Conservation (phyloP, 2,888 invertebrate genomes). For the Caenorhabditis imperialis region DNA sequence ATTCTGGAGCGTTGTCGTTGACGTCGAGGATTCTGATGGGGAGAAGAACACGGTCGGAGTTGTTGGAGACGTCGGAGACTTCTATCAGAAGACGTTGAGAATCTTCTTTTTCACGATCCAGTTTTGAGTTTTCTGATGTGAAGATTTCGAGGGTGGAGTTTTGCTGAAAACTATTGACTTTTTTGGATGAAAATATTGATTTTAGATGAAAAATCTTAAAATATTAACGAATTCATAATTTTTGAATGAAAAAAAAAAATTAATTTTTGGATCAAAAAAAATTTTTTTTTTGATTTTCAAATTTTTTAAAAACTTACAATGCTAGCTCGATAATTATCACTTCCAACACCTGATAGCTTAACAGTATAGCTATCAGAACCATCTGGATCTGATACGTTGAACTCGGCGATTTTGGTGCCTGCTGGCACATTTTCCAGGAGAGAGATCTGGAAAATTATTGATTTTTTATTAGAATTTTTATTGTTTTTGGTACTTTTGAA, state of each 20-base stretch:
- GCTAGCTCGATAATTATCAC: constrained; percentile 39
- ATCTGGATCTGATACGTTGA: constrained; percentile 61
- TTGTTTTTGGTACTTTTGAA: no score
- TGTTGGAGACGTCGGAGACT: constrained; percentile 58
- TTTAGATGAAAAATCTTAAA: no score
- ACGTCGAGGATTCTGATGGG: constrained; percentile 62
- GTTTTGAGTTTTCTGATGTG: constrained; percentile 3
- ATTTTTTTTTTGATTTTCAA: not conserved
- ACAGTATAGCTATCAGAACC: constrained; percentile 31
- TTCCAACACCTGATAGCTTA: constrained; percentile 37
- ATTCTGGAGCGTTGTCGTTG: constrained; percentile 69
- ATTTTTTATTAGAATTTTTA: no score
- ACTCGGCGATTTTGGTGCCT: constrained; percentile 55
- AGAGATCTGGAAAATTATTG: constrained; percentile 51
- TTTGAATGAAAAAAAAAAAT: no score
- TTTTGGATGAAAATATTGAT: no score
- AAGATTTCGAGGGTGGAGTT: constrained; percentile 17
- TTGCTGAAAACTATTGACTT: no score
- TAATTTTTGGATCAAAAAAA: not conserved
- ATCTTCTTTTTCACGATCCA: constrained; percentile 57
- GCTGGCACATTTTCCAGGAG: constrained; percentile 60
- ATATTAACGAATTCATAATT: no score
- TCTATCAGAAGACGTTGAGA: constrained; percentile 43
- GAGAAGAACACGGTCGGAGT: constrained; percentile 48
- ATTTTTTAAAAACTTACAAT: constrained; percentile 34